A percentile compares a stretch with the other conserved stretches of the same genome.
phyloP scores from a whole-genome alignment of 2,113 vertebrate genomes.

The Rhagologus leucostigma region DNA sequence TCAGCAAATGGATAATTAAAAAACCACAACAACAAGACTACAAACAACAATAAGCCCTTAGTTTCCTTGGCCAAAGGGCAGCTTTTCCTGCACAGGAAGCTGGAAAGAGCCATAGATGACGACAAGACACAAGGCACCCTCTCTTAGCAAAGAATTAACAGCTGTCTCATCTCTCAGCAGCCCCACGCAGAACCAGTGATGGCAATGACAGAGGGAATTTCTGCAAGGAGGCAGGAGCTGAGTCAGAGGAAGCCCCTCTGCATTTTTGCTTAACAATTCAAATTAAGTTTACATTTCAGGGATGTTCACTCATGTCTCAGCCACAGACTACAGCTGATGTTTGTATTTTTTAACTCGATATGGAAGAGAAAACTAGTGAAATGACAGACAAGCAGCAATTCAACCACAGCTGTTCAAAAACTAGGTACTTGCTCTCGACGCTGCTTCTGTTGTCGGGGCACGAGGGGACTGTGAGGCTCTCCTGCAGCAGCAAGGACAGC shows the following conservation, averaged over 20 bases:
- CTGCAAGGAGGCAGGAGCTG: not conserved
- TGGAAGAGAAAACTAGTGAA: not conserved
- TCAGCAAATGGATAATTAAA: slow-evolving; percentile 6
- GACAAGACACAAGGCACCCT: not conserved
- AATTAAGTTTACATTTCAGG: not conserved
- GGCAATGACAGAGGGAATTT: not conserved
- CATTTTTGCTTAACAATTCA: slow-evolving; percentile 1
- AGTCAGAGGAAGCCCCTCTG: not conserved
- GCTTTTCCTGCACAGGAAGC: not conserved
- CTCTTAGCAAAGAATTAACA: not conserved
- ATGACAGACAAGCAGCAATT: not conserved
- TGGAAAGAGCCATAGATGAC: not conserved
- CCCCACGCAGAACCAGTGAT: not conserved
- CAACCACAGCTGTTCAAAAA: not conserved
- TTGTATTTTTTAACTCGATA: not conserved
- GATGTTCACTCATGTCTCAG: not conserved
- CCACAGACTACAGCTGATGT: not conserved
- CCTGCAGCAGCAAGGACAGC: not conserved
- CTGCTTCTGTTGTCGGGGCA: not conserved
- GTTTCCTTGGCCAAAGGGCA: not conserved
- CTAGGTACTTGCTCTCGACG: not conserved
- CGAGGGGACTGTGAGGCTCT: not conserved
- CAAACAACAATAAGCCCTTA: not conserved
- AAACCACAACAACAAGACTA: not conserved
- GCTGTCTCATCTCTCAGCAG: slow-evolving; percentile 6